Conservation (phyloP, 1,140 invertebrate species). For the Trachymyrmex septentrionalis region DNA sequence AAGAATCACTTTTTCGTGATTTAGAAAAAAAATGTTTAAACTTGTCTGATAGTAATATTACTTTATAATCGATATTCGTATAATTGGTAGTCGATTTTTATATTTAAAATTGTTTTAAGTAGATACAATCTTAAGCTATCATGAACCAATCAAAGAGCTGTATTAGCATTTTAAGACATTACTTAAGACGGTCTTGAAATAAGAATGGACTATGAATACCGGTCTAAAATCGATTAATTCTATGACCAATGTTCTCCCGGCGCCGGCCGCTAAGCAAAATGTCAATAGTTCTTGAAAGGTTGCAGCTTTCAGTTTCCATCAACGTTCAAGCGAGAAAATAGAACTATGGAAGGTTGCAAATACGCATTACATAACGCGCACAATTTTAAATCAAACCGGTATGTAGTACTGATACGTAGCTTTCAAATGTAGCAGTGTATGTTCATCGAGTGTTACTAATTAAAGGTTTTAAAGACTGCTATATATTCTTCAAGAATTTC, state of each 20-base stretch:
- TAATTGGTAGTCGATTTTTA: too few species aligned
- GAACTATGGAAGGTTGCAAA: slow-evolving; percentile 12
- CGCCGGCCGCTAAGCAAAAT: slow-evolving; percentile 20
- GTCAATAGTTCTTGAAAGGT: slow-evolving; percentile 60
- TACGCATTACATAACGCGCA: slow-evolving; percentile 19
- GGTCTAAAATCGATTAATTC: too few species aligned
- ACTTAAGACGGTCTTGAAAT: too few species aligned
- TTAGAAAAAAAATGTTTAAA: too few species aligned
- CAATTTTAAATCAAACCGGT: slow-evolving; percentile 16
- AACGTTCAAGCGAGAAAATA: slow-evolving; percentile 44
- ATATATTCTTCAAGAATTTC: slow-evolving; percentile 5
- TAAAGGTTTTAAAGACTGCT: not conserved
- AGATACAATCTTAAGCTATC: too few species aligned
- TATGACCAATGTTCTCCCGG: slow-evolving; percentile 23
- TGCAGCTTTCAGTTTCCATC: slow-evolving; percentile 40
- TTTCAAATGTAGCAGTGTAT: slow-evolving; percentile 8
- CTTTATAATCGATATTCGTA: not conserved
- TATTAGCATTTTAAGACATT: too few species aligned
- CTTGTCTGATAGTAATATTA: not conserved
- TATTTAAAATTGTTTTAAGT: too few species aligned
- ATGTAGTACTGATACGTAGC: not conserved
- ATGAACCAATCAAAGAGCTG: too few species aligned
- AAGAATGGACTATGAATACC: too few species aligned
- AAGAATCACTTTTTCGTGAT: too few species aligned
- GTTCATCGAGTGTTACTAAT: slow-evolving; percentile 11